Evolutionary conservation across 2,888 invertebrate genomes (phyloP), one percentile per base, ranked within the genome.

Genomic region (Calameuta idolon): DNA sequence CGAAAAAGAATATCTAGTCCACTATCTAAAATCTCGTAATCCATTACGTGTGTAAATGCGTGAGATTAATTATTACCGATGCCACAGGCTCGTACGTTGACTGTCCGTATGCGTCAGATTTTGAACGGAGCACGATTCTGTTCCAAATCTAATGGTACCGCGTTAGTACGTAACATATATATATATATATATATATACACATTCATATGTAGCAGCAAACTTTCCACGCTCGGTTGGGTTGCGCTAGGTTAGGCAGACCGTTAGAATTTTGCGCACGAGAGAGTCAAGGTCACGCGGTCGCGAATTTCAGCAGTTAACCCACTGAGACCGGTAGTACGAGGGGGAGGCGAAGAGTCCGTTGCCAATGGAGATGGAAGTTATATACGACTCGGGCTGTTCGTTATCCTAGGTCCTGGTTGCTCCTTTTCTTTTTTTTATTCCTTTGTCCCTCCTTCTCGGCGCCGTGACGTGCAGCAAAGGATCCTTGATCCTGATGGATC

Each of bases 241-340:
- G 55, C 23, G 23, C 23, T 55, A 55, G 55, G 55, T 55, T 55
- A 55, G 55, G 55, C 68, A 68, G 73, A 75, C 33, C 73, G 76
- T 78, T 76, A 76, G 78, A 71, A 71, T 71, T 71, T 71, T 71
- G 71, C 31, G 71, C 12, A n/a, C 76, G 40, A 73, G 55, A 55
- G 68, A 78, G 73, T 73, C 78, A 76, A 78, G 78, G 76, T 35
- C 76, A 73, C 76, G 15, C 33, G 69, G 30, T 73, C 73, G 78
- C 76, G 73, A 76, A 78, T 73, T 78, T 78, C 76, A 75, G 73
- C 75, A 37, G 78, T 71, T 12, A 75, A 71, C 31, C 31, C 37
- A 69, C 73, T 71, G 74, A 74, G 68, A 34, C 12, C 12, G 33
- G 71, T 12, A 34, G 71, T 4, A 9, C 12, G 33, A 71, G 1